These are phyloP conservation scores for Cryptomyrus ogoouensis DNA, from an alignment of 2,113 vertebrate genomes.

Conservation along the genomic window DNA sequence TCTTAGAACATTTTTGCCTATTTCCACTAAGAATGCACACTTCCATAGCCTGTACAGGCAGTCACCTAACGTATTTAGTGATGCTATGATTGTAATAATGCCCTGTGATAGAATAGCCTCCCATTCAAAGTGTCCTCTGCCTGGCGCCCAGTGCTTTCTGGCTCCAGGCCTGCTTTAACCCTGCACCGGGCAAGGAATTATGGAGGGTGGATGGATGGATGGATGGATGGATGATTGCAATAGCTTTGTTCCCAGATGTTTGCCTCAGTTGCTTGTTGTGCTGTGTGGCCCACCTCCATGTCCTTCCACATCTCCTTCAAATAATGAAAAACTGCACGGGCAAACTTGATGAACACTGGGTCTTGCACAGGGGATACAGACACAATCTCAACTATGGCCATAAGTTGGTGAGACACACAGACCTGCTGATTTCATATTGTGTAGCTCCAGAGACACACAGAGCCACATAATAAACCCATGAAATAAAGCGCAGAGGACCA, in stretches of 20 bases:
- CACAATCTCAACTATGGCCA: slow-evolving; percentile 22
- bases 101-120: background rate
- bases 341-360: background rate
- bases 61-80: background rate
- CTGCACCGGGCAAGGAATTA: background rate
- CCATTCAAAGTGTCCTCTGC: background rate
- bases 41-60: background rate
- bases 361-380: background rate
- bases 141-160: background rate
- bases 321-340: background rate
- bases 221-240: background rate
- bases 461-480: slow-evolving; percentile 35
- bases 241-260: slow-evolving; percentile 7
- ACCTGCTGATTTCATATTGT: slow-evolving; percentile 38
- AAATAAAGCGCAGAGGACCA: slow-evolving; percentile 36
- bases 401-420: slow-evolving; percentile 45
- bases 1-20: background rate
- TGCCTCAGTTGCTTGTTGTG: background rate
- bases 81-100: background rate
- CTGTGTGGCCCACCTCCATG: background rate
- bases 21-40: background rate
- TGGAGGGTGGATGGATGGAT: background rate
- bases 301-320: background rate
- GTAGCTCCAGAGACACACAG: slow-evolving; percentile 40
- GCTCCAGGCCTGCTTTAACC: background rate